phyloP scores from a whole-genome alignment of 2,113 vertebrate genomes.

The Trichomycterus rosablanca region DNA sequence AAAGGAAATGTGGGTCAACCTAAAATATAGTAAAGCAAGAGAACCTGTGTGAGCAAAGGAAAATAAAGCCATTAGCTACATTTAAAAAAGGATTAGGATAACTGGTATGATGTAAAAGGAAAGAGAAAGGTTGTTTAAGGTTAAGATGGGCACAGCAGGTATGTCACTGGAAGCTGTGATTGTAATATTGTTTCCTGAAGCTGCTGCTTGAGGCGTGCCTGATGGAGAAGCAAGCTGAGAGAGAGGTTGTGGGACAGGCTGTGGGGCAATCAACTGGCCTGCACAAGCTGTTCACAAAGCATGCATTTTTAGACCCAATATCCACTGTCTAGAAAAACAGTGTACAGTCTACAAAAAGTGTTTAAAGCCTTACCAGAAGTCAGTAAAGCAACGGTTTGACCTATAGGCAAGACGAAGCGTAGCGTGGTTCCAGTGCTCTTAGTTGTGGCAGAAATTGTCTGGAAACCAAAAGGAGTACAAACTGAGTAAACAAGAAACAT shows the following conservation, averaged over 20 bases:
- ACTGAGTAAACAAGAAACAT: too few species aligned
- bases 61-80: too few species aligned
- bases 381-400: too few species aligned
- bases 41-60: background rate
- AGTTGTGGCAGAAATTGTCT: too few species aligned
- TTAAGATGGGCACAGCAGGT: constrained; percentile 6
- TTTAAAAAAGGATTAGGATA: constrained; percentile 6
- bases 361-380: too few species aligned
- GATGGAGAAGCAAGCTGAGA: constrained; percentile 62
- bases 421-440: too few species aligned
- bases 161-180: constrained; percentile 8
- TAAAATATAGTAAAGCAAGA: background rate
- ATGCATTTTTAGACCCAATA: too few species aligned
- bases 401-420: too few species aligned
- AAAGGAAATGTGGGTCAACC: background rate
- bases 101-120: background rate
- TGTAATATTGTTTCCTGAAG: constrained; percentile 56
- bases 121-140: constrained; percentile 8
- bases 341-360: too few species aligned
- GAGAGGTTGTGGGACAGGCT: too few species aligned
- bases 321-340: too few species aligned
- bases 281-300: constrained; percentile 68
- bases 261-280: constrained; percentile 75
- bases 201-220: constrained; percentile 32
- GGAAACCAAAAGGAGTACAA: too few species aligned